These are phyloP conservation scores for Andricus curvator DNA, from an alignment of 2,888 invertebrate genomes.

Conservation along the genomic window DNA sequence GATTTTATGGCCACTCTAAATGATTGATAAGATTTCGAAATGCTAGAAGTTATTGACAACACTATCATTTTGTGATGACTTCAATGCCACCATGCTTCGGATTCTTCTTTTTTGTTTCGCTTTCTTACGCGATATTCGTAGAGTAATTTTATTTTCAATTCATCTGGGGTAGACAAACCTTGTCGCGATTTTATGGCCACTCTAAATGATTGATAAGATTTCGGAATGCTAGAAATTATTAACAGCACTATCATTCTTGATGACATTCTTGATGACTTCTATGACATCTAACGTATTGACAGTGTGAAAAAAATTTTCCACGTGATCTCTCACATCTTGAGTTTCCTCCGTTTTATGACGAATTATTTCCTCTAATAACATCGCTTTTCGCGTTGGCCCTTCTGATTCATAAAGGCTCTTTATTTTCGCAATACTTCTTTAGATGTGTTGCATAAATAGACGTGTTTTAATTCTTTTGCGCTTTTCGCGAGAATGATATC, in stretches of 20 bases:
- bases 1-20: slow-evolving; percentile 45
- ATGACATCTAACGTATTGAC: background rate
- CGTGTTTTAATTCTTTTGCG: too few relatives aligned
- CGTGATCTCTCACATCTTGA: slow-evolving; percentile 45
- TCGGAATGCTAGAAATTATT: slow-evolving; percentile 41
- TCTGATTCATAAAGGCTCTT: slow-evolving; percentile 41
- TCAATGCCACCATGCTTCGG: slow-evolving; percentile 12
- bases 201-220: slow-evolving; percentile 42
- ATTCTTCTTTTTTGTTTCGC: background rate
- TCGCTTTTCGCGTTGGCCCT: slow-evolving; percentile 44
- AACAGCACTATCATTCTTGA: slow-evolving; percentile 32
- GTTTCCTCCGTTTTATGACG: slow-evolving; percentile 41
- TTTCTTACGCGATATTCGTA: slow-evolving; percentile 28
- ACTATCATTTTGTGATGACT: slow-evolving; percentile 8
- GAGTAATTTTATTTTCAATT: slow-evolving; percentile 26
- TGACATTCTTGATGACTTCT: too few relatives aligned
- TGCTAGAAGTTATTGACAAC: slow-evolving; percentile 36
- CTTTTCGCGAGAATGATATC: too few relatives aligned
- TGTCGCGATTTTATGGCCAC: slow-evolving; percentile 43
- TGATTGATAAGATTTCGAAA: slow-evolving; percentile 43
- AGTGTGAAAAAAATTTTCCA: slow-evolving; percentile 43
- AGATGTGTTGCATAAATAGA: too few relatives aligned
- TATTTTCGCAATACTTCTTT: slow-evolving; percentile 20
- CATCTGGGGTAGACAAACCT: slow-evolving; percentile 25
- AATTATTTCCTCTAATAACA: slow-evolving; percentile 42